Evolutionary conservation across 2,888 invertebrate genomes (phyloP).

Genomic region (Melieria picta): DNA sequence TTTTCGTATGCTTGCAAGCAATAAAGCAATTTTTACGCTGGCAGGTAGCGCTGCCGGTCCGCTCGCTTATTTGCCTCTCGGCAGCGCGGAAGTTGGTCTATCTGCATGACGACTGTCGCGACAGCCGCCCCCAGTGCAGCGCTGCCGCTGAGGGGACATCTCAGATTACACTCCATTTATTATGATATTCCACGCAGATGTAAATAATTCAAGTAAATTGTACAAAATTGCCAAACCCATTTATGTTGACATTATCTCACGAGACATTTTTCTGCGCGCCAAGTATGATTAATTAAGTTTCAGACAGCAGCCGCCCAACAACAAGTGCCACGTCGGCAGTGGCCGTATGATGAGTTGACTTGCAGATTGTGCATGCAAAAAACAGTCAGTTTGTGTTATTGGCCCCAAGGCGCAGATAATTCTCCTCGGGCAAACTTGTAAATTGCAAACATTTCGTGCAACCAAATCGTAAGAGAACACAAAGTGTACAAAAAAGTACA

Average conservation of each 20-base stretch:
- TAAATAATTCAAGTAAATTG: constrained; percentile 62
- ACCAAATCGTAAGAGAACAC: not conserved
- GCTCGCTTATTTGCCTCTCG: constrained; percentile 6
- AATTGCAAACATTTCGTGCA: constrained; percentile 15
- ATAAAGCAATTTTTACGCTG: constrained; percentile 25
- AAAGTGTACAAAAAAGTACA: not conserved
- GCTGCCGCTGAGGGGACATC: constrained; percentile 35
- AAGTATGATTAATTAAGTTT: constrained; percentile 50
- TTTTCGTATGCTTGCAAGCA: constrained; percentile 18
- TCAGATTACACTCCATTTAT: constrained; percentile 44
- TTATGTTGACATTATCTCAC: constrained; percentile 66
- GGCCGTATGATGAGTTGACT: constrained; percentile 37
- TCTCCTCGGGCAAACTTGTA: constrained; percentile 32
- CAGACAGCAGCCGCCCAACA: constrained; percentile 3
- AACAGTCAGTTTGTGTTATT: constrained; percentile 38
- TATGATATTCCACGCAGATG: constrained; percentile 44
- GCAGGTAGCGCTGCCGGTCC: constrained; percentile 28
- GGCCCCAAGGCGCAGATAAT: constrained; percentile 48
- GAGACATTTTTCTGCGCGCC: constrained; percentile 53
- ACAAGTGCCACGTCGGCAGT: not conserved
- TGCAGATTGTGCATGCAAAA: constrained; percentile 41
- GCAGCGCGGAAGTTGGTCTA: constrained; percentile 5
- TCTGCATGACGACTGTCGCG: constrained; percentile 5
- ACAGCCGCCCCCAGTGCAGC: not conserved
- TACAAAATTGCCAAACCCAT: constrained; percentile 65